Conservation (phyloP, 2,113 vertebrate genomes). For the Campylomormyrus tamandua region DNA sequence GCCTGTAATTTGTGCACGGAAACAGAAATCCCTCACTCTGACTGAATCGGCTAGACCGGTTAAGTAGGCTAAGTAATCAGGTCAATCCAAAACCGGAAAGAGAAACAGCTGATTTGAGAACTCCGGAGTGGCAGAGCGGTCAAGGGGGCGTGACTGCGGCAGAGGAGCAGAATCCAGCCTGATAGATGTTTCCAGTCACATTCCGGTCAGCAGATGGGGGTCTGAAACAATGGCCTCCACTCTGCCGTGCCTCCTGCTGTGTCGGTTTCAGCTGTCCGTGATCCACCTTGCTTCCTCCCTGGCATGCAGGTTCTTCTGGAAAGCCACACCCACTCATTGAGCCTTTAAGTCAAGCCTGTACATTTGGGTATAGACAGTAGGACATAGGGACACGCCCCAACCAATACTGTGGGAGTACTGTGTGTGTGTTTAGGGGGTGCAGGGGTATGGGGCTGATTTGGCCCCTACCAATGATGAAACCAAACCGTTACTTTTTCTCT, state of each 20-base stretch:
- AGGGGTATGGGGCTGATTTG: neutral
- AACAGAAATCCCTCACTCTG: neutral
- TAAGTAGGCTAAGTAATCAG: neutral
- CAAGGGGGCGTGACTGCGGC: neutral
- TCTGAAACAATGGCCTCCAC: neutral
- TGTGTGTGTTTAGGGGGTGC: neutral
- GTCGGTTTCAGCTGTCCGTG: neutral
- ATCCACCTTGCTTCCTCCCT: neutral
- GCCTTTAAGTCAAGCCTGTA: neutral
- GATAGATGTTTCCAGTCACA: neutral
- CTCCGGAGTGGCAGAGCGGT: neutral
- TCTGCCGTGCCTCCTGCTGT: neutral
- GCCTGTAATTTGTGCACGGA: neutral
- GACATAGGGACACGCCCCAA: neutral
- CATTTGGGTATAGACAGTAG: neutral
- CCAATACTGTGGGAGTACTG: neutral
- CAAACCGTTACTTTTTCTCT: neutral
- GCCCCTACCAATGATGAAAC: too few relatives aligned
- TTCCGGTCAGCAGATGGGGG: neutral
- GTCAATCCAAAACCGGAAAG: neutral
- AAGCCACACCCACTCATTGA: neutral
- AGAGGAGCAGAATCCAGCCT: neutral
- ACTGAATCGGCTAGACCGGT: neutral
- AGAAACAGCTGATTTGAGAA: neutral
- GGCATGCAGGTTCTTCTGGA: neutral